Percentiles rank a stretch among this genome's conserved stretches.
Evolutionary conservation across 2,113 vertebrate genomes (phyloP).

Genomic region (Sprattus sprattus): DNA sequence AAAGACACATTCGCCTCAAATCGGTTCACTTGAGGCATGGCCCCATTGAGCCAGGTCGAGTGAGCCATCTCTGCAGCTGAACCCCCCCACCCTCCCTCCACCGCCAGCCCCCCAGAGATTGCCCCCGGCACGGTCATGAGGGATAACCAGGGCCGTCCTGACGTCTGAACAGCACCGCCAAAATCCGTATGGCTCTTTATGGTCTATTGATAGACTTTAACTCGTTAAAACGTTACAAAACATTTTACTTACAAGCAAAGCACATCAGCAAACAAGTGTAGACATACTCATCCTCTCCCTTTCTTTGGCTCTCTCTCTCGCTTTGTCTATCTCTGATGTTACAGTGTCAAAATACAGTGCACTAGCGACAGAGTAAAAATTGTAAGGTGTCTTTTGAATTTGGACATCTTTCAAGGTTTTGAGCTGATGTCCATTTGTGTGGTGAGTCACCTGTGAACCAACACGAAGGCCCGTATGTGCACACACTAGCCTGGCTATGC

Average conservation of each 20-base stretch:
- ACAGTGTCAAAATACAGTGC: neutral
- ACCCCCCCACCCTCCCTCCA: slow-evolving; percentile 26
- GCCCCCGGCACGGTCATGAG: slow-evolving; percentile 19
- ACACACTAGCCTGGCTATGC: slow-evolving; percentile 22
- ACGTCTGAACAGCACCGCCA: neutral
- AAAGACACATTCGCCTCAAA: slow-evolving; percentile 28
- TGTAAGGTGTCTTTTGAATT: neutral
- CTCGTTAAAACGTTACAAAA: neutral
- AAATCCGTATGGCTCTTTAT: neutral
- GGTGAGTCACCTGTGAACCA: neutral
- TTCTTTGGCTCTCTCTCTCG: neutral
- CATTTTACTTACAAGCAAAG: neutral
- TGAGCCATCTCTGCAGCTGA: neutral
- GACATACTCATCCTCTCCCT: neutral
- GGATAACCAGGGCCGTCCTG: neutral
- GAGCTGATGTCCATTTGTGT: neutral
- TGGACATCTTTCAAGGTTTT: neutral
- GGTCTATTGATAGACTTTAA: neutral
- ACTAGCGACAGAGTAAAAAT: neutral
- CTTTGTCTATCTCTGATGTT: neutral
- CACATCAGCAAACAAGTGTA: neutral
- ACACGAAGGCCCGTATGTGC: neutral
- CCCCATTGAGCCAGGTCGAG: neutral
- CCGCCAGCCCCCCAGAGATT: neutral
- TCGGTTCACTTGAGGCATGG: slow-evolving; percentile 34